Evolutionary conservation across 2,113 vertebrate species (phyloP).

Genomic region (Odocoileus virginianus): DNA sequence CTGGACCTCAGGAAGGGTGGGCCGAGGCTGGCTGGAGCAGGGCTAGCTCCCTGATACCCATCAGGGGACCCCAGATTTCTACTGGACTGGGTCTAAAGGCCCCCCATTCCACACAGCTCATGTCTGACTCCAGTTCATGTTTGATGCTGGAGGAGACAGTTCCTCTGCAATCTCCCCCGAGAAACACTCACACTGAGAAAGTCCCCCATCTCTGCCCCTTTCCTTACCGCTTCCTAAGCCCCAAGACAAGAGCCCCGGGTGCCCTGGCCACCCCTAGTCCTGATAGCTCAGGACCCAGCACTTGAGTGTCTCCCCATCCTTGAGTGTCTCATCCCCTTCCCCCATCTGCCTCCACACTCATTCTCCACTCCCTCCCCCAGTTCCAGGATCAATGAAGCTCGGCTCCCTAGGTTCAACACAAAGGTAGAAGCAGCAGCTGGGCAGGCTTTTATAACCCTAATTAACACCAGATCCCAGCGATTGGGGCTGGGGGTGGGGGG

Average conservation of each 20-base stretch:
- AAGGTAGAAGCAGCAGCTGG: conserved; percentile 31
- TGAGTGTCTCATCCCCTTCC: neutral
- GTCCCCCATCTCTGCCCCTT: neutral
- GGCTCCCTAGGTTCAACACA: neutral
- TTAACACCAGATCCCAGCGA: neutral
- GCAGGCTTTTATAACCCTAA: conserved; percentile 65
- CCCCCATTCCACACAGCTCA: neutral
- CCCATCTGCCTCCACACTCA: neutral
- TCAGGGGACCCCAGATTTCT: neutral
- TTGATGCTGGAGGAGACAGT: neutral
- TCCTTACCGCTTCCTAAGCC: neutral
- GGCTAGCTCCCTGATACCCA: too few species aligned
- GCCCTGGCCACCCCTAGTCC: neutral
- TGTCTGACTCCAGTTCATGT: neutral
- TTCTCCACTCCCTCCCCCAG: neutral
- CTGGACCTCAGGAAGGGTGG: neutral
- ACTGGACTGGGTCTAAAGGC: neutral
- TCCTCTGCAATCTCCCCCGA: neutral
- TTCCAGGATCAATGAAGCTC: neutral
- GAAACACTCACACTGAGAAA: neutral
- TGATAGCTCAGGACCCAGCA: neutral
- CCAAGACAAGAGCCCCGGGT: neutral
- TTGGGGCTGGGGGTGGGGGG: too few species aligned
- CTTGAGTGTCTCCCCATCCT: too few species aligned
- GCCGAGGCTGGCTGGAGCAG: neutral